Percentiles rank a stretch among this genome's conserved stretches.
Evolutionary conservation across 2,797 vertebrate genomes (phyloP).

Genomic region (Manis crassicaudata): DNA sequence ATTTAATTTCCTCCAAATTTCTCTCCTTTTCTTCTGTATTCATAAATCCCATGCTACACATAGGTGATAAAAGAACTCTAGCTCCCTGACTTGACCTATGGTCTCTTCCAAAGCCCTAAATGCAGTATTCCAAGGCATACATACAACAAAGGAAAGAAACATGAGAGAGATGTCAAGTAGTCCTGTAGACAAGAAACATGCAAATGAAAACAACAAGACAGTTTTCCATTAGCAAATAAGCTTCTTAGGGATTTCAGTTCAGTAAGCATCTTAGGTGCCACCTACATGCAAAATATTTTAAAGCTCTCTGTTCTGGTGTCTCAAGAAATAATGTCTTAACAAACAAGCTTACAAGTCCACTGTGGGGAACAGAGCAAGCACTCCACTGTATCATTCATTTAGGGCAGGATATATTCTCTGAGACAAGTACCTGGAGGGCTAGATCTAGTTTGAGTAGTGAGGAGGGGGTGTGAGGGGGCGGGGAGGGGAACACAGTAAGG

Average conservation of each 20-base stretch:
- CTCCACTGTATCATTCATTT: neutral
- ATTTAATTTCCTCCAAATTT: conserved; percentile 51
- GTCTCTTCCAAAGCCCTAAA: neutral
- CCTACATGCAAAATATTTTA: neutral
- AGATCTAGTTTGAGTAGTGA: neutral
- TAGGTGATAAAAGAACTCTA: neutral
- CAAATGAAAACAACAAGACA: neutral
- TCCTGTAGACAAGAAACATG: neutral
- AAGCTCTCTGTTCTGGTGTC: neutral
- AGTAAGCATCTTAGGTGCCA: neutral
- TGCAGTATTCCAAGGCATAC: neutral
- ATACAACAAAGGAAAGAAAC: neutral
- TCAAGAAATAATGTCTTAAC: neutral
- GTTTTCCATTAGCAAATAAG: neutral
- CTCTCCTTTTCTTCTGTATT: neutral
- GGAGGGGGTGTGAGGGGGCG: too few species aligned
- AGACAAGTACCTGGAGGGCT: neutral
- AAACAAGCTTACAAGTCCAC: neutral
- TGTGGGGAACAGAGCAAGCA: neutral
- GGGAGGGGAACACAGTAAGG: neutral
- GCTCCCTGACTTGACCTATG: neutral
- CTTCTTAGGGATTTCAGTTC: neutral
- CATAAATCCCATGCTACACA: neutral
- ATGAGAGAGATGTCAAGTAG: neutral
- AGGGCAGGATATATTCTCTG: neutral